Conservation (phyloP, 2,888 invertebrate genomes). For the Branchellion lobata region DNA sequence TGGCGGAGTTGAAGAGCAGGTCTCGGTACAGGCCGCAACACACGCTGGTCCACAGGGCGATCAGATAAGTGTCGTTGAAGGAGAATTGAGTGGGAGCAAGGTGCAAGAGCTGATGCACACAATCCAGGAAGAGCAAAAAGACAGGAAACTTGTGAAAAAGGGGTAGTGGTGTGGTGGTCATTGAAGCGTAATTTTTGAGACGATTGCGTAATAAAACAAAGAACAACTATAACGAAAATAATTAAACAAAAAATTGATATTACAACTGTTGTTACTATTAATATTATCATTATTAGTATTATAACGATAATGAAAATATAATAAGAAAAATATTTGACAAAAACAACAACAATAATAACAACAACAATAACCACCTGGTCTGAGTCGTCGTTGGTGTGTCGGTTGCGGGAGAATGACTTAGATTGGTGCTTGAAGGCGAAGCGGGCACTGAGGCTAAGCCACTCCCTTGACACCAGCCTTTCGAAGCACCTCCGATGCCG, state of each 20-base stretch:
- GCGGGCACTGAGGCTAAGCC: conserved; percentile 88
- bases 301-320: neutral
- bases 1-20: conserved; percentile 76
- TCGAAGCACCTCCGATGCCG: conserved; percentile 84
- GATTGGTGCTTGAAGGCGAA: conserved; percentile 67
- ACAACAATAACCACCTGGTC: neutral
- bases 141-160: conserved; percentile 81
- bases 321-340: neutral
- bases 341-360: neutral
- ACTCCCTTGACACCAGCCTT: conserved; percentile 87
- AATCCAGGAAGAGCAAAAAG: conserved; percentile 87
- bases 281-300: no score
- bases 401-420: neutral
- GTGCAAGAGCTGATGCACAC: conserved; percentile 83
- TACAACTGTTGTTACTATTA: no score
- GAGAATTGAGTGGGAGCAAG: conserved; percentile 87
- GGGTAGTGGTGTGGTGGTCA: conserved; percentile 56
- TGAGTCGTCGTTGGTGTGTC: neutral
- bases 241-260: no score
- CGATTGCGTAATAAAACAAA: neutral
- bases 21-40: conserved; percentile 87
- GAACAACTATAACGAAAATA: neutral
- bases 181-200: neutral
- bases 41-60: conserved; percentile 85
- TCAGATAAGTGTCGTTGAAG: conserved; percentile 86